A percentile compares a stretch with the other conserved stretches of the same genome.
phyloP scores from a whole-genome alignment of 2,797 vertebrate genomes.

The Epinephelus coioides region DNA sequence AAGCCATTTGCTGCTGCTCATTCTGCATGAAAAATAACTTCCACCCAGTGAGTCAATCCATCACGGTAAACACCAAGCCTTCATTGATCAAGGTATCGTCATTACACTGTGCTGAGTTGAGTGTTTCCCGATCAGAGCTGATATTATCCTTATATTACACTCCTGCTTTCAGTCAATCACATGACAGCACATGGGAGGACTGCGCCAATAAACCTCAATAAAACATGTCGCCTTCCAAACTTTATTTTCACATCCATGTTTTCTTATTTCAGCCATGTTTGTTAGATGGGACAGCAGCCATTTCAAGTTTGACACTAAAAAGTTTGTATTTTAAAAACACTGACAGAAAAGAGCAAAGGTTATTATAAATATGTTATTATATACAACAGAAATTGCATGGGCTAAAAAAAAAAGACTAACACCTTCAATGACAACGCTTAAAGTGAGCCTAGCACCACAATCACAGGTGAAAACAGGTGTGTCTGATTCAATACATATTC shows the following conservation, averaged over 20 bases:
- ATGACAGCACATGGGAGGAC: background rate
- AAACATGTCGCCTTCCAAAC: background rate
- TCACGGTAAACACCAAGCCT: slow-evolving; percentile 21
- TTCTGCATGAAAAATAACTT: background rate
- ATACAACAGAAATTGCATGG: slow-evolving; percentile 53
- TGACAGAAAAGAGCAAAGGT: slow-evolving; percentile 29
- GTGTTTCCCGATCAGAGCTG: slow-evolving; percentile 18
- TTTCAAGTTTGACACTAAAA: slow-evolving; percentile 42
- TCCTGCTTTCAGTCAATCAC: slow-evolving; percentile 4
- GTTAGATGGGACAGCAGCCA: slow-evolving; percentile 17
- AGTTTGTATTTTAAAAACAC: slow-evolving; percentile 44
- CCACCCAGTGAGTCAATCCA: background rate
- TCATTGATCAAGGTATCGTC: background rate
- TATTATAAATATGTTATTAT: slow-evolving; percentile 55
- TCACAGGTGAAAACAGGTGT: slow-evolving; percentile 26
- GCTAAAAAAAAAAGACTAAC: slow-evolving; percentile 26
- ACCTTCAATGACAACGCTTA: slow-evolving; percentile 26
- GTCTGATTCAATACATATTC: slow-evolving; percentile 15
- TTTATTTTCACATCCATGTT: slow-evolving; percentile 31
- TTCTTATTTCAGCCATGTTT: slow-evolving; percentile 21
- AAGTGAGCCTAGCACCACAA: slow-evolving; percentile 60
- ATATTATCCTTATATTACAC: slow-evolving; percentile 3
- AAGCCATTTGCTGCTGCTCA: background rate
- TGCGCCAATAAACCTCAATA: background rate
- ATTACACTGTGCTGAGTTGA: slow-evolving; percentile 12